Conservation (phyloP, 2,113 vertebrate genomes). For the Propithecus coquereli region DNA sequence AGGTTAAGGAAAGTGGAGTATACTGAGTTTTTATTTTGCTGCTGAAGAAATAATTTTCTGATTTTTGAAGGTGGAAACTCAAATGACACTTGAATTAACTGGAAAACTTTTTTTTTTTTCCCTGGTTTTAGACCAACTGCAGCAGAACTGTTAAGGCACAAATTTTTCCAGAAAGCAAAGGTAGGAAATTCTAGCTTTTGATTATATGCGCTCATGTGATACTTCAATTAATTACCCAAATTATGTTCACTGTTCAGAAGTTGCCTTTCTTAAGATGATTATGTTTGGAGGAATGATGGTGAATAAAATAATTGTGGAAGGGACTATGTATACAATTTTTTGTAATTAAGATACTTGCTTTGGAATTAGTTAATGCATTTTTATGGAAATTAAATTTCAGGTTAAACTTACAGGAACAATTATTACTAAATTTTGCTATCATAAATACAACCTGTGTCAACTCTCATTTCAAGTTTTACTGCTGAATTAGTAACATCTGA, state of each 20-base stretch:
- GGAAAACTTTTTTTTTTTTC: slow-evolving; percentile 74
- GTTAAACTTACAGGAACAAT: neutral
- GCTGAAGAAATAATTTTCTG: slow-evolving; percentile 16
- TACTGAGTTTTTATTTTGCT: slow-evolving; percentile 33
- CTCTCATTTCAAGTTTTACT: slow-evolving; percentile 23
- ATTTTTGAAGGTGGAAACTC: slow-evolving; percentile 37
- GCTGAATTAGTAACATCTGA: neutral
- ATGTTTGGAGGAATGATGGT: neutral
- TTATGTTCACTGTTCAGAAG: neutral
- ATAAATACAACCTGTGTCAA: neutral
- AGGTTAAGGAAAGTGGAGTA: neutral
- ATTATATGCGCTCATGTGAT: neutral
- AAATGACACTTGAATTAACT: slow-evolving; percentile 53
- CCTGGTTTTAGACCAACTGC: slow-evolving; percentile 91
- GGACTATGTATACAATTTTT: neutral
- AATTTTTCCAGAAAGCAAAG: slow-evolving; percentile 99
- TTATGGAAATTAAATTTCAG: neutral
- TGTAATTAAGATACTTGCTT: neutral
- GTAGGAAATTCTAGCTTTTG: slow-evolving; percentile 77
- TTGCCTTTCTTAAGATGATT: neutral
- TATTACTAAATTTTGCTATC: slow-evolving; percentile 7
- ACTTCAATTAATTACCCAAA: neutral
- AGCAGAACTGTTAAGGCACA: slow-evolving; percentile 95
- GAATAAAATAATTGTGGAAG: neutral
- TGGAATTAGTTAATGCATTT: slow-evolving; percentile 31